These are phyloP conservation scores for Coboldia fuscipes DNA, from an alignment of 1,140 invertebrate genomes.

Conservation along the genomic window DNA sequence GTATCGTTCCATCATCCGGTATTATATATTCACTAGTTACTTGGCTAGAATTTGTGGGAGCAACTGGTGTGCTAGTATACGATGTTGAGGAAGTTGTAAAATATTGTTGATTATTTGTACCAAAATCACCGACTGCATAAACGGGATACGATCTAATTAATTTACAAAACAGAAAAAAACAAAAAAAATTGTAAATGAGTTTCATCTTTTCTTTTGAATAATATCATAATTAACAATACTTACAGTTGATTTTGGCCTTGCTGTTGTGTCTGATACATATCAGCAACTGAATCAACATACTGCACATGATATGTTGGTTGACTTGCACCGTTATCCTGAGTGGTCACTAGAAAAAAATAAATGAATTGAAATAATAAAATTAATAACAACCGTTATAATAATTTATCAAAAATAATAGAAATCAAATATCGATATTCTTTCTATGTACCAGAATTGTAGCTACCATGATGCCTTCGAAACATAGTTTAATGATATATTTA, in stretches of 20 bases:
- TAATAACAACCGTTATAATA: too few relatives aligned
- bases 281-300: constrained; percentile 43
- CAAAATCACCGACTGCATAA: constrained; percentile 56
- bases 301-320: constrained; percentile 39
- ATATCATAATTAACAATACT: constrained; percentile 14
- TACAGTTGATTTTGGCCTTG: constrained; percentile 39
- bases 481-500: too few relatives aligned
- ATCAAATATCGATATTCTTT: too few relatives aligned
- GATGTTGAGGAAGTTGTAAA: constrained; percentile 10
- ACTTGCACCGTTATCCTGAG: constrained; percentile 24
- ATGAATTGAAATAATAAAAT: not conserved
- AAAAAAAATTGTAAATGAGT: constrained; percentile 3
- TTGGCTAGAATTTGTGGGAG: constrained; percentile 6
- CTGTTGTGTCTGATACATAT: constrained; percentile 26
- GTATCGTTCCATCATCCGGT: constrained; percentile 12
- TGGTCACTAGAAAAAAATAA: constrained; percentile 18
- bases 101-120: constrained; percentile 24
- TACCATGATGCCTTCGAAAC: too few relatives aligned
- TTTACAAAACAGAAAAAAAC: constrained; percentile 6
- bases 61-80: constrained; percentile 28
- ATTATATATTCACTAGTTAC: constrained; percentile 6
- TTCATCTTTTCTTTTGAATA: constrained; percentile 1
- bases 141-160: constrained; percentile 56
- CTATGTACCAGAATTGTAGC: too few relatives aligned
- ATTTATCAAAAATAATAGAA: too few relatives aligned